Base-by-base conservation (phyloP, 2,888 invertebrate genomes). In the Erebia ligea region DNA sequence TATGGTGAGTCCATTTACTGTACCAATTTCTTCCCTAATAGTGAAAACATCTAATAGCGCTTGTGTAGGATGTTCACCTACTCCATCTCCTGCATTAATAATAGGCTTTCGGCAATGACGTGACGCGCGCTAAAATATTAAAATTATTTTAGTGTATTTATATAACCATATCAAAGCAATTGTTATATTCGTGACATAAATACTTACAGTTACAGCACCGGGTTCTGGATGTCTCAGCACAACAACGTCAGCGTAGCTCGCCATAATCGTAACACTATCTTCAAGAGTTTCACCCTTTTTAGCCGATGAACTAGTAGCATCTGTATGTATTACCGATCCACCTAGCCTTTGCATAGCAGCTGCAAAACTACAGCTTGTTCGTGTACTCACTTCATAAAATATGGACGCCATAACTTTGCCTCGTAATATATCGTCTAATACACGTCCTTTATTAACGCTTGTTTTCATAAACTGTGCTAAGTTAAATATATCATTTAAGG, bases 61-160 rank as follows among this genome's bases (percentile, higher is more conserved):
- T 93, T 99, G 99, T 0, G 99, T 99, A 0, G 99, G 99, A 90
- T 99, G 99, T 86, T 99, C 99, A 0, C 99, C 99, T 0, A 98
- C 95, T 10, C 99, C 99, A 90, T 99, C 99, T 1, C 99, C 99
- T 13, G 99, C 99, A 92, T 99, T 99, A 67, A 99, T 96, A n/a
- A 99, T 91, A 0, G 99, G 98, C 83, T 97, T 98, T 1, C 97
- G 95, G 78, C 97, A 97, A 72, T 96, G 96, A 17, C 96, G 94
- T 0, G 98, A 96, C 0, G 98, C 98, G 80, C 95, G 95, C 98
- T 98, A 83, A 83, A 85, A 82, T 52, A 52, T 63, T 67, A 52
- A 59, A 52, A 19, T 54, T 21, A 57, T 58, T 8, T 25, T 19
- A 21, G 21, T 40, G 19, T 21, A 13, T 19, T 57, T 13, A 21